These are phyloP conservation scores for Okamejei kenojei DNA, from an alignment of 2,797 vertebrate species.

Conservation along the genomic window DNA sequence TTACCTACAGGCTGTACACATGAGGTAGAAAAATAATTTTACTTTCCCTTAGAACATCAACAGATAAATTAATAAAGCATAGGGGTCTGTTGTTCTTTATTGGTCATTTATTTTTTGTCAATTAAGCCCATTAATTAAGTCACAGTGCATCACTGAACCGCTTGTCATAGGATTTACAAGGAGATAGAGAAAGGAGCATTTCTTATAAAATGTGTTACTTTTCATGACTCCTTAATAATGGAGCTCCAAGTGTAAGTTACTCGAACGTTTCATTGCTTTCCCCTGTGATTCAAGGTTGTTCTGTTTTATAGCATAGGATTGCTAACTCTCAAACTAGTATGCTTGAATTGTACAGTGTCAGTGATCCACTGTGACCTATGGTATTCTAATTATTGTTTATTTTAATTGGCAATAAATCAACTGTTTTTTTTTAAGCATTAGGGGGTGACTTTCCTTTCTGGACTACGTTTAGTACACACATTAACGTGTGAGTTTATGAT, in stretches of 20 bases:
- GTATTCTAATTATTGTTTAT: conserved; percentile 15
- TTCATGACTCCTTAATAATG: not conserved
- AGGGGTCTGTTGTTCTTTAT: not conserved
- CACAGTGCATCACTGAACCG: not conserved
- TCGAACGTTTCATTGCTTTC: not conserved
- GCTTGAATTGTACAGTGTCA: not conserved
- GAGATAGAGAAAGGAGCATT: not conserved
- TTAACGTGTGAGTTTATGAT: not conserved
- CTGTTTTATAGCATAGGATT: not conserved
- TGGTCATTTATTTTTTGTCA: not conserved
- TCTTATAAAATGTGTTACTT: not conserved
- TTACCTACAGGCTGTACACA: conserved; percentile 51
- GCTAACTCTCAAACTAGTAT: not conserved
- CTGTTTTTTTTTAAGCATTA: not conserved
- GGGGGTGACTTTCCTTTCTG: not conserved
- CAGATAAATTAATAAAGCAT: conserved; percentile 21
- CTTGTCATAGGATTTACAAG: not conserved
- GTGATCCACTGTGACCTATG: not conserved
- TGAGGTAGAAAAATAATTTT: conserved; percentile 76
- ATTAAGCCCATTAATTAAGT: not conserved
- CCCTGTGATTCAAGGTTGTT: not conserved
- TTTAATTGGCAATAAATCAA: conserved; percentile 18
- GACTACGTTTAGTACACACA: not conserved
- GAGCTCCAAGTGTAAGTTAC: not conserved
- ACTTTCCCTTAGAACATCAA: conserved; percentile 49